Conservation (phyloP, 1,140 invertebrate genomes). For the Ptiloglossa arizonensis region DNA sequence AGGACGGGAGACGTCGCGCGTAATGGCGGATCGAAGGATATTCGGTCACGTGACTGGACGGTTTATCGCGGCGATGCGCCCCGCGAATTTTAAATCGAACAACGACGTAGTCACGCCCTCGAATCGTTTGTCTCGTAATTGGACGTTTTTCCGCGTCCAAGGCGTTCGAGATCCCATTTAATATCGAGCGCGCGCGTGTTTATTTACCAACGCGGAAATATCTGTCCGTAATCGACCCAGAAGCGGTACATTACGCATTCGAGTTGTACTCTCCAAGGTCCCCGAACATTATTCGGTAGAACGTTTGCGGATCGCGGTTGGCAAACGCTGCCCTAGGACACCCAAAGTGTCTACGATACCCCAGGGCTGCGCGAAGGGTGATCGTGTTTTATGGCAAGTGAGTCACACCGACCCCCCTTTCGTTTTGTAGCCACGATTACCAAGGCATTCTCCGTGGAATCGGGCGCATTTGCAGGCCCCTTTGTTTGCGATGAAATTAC, state of each 20-base stretch:
- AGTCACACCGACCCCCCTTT: constrained; percentile 51
- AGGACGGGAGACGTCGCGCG: neutral
- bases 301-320: constrained; percentile 4
- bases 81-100: constrained; percentile 11
- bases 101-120: neutral
- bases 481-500: constrained; percentile 9
- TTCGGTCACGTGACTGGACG: neutral
- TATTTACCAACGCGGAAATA: too few relatives aligned
- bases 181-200: too few relatives aligned
- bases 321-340: constrained; percentile 3
- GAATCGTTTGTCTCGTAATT: constrained; percentile 9
- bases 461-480: constrained; percentile 38
- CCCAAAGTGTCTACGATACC: constrained; percentile 31
- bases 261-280: too few relatives aligned
- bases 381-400: constrained; percentile 68
- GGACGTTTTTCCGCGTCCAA: too few relatives aligned
- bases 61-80: neutral
- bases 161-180: too few relatives aligned
- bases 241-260: too few relatives aligned
- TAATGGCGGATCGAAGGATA: neutral
- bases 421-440: constrained; percentile 49
- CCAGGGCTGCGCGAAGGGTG: constrained; percentile 51
- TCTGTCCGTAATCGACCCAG: too few relatives aligned
- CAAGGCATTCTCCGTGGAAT: constrained; percentile 9
- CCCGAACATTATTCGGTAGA: neutral